A percentile compares a stretch with the other conserved stretches of the same genome.
phyloP scores from a whole-genome alignment of 2,113 vertebrate genomes.

The Oncorhynchus clarkii region DNA sequence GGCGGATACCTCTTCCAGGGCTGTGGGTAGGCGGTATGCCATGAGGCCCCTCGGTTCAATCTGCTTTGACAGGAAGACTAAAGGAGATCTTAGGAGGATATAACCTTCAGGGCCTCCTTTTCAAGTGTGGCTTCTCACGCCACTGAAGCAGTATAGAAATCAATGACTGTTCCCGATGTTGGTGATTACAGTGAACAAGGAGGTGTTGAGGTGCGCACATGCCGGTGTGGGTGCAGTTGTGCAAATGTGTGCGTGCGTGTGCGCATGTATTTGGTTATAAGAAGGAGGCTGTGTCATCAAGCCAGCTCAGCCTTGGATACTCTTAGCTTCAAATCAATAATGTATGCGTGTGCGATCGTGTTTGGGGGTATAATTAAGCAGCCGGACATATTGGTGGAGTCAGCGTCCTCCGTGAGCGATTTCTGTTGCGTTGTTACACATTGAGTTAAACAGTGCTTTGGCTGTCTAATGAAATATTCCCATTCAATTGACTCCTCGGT shows the following conservation, averaged over 20 bases:
- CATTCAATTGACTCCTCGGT: neutral
- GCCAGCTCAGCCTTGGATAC: too few species aligned
- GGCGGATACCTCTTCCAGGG: neutral
- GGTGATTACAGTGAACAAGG: too few species aligned
- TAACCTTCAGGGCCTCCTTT: neutral
- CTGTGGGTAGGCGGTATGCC: neutral
- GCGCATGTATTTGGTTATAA: neutral
- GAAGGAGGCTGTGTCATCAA: too few species aligned
- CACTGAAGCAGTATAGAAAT: neutral
- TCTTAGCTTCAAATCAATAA: too few species aligned
- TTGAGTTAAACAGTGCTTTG: slow-evolving; percentile 12
- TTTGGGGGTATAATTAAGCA: slow-evolving; percentile 3
- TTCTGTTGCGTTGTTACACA: neutral
- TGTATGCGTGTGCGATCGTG: slow-evolving; percentile 1
- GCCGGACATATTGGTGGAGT: slow-evolving; percentile 27
- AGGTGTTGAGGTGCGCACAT: neutral
- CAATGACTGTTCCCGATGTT: neutral
- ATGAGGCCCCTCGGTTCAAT: neutral
- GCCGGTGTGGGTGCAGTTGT: neutral
- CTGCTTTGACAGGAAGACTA: neutral
- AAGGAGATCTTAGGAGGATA: neutral
- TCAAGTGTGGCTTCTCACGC: neutral
- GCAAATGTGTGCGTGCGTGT: neutral
- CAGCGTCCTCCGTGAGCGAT: slow-evolving; percentile 17
- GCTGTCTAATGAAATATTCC: neutral